Base-by-base conservation (phyloP, 2,888 invertebrate species). In the Philhelius pedissequus region DNA sequence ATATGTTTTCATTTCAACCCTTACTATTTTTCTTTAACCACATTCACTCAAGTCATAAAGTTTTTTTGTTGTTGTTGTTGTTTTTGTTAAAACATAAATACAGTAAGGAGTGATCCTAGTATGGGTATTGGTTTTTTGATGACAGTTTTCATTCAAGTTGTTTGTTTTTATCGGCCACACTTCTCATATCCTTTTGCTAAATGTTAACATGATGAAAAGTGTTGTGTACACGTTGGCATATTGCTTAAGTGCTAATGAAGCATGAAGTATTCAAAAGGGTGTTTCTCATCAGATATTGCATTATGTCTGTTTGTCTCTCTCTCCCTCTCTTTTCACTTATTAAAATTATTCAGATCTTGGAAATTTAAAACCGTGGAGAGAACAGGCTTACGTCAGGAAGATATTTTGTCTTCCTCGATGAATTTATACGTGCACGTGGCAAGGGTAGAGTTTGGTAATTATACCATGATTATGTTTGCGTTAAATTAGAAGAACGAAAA, bases 181-280 rank as follows among this genome's bases (percentile, higher is more conserved):
- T 84, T 66, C 66, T 80, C 70, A 60, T 75, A 73, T 58, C 58
- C 84, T 66, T 79, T 78, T 75, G 75, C 75, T 75, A 80, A 84
- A 84, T 84, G 84, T 84, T 84, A 79, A 75, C 84, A 84, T 75
- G 74, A 84, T 70, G 84, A 80, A 84, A 84, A 84, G 84, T 84
- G 80, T 80, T 84, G 75, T 84, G 75, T 75, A 84, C 84, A 84
- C 84, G 75, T 84, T 84, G 84, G 75, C 84, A 84, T 84, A 84
- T 84, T 84, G 84, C 84, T 84, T 84, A 84, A 84, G 84, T 84
- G 84, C 84, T 84, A 84, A 84, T 84, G 84, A 84, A 84, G 80
- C 84, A 84, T 84, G 84, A 84, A 84, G 84, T 84, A 84, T 84
- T 84, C 84, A 84, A 84, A 79, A 80, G 84, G 80, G 80, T 84